Evolutionary conservation across 1,140 invertebrate genomes (phyloP).

Genomic region (Daktulosphaira vitifoliae): DNA sequence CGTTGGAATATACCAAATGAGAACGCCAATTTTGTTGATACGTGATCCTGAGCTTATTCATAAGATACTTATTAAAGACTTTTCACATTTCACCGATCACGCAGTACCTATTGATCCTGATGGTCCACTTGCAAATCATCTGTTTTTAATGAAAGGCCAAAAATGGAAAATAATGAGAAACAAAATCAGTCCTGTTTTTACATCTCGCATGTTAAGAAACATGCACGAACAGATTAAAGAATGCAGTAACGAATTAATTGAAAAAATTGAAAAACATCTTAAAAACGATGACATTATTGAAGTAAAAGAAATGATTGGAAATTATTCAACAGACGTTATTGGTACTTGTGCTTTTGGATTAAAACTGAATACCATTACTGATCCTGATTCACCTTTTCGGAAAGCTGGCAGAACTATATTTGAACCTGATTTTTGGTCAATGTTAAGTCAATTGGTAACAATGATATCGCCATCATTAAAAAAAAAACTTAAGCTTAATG

Average conservation of each 20-base stretch:
- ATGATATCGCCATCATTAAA: not conserved
- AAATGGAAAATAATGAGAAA: constrained; percentile 48
- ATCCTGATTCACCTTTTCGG: constrained; percentile 49
- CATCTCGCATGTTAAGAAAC: constrained; percentile 49
- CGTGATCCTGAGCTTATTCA: constrained; percentile 46
- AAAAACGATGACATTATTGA: not conserved
- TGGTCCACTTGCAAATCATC: constrained; percentile 45
- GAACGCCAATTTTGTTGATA: constrained; percentile 42
- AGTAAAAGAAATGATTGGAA: constrained; percentile 7
- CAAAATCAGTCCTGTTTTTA: constrained; percentile 51
- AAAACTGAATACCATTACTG: constrained; percentile 42
- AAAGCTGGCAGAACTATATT: constrained; percentile 40
- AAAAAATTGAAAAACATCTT: not conserved
- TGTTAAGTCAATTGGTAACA: not conserved
- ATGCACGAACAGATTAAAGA: constrained; percentile 48
- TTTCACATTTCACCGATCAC: constrained; percentile 45
- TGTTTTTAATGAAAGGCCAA: constrained; percentile 46
- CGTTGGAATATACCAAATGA: constrained; percentile 39
- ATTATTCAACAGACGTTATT: constrained; percentile 39
- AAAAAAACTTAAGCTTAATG: not conserved
- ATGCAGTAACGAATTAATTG: constrained; percentile 38
- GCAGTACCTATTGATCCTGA: constrained; percentile 36
- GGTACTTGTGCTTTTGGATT: constrained; percentile 39
- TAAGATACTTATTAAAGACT: constrained; percentile 47
- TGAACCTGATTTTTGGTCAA: not conserved